Percentiles rank a stretch among this genome's conserved stretches.
Evolutionary conservation across 2,113 vertebrate species (phyloP).

Genomic region (Ardeotis arabs): DNA sequence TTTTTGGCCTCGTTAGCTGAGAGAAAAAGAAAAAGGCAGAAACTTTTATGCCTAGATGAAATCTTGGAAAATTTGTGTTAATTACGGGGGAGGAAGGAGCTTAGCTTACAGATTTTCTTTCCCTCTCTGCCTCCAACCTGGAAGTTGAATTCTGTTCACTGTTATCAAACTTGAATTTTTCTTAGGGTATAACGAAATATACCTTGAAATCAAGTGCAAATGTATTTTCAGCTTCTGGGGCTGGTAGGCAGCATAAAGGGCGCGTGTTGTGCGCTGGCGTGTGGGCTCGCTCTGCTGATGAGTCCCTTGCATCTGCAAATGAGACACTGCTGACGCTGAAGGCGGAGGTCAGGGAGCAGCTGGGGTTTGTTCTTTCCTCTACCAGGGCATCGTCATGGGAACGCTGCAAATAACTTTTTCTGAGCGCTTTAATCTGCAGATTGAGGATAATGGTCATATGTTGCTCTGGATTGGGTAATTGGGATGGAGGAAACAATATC

Average conservation of each 20-base stretch:
- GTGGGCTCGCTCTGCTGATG: neutral
- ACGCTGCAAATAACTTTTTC: neutral
- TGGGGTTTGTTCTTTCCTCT: neutral
- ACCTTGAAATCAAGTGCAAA: rapidly evolving
- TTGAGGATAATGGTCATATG: neutral
- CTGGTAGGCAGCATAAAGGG: neutral
- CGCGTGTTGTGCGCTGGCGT: rapidly evolving
- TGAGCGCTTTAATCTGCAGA: neutral
- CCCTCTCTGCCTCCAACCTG: neutral
- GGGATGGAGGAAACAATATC: neutral
- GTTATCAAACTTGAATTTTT: constrained; percentile 21
- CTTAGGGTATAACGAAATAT: constrained; percentile 3
- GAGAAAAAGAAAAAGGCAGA: neutral
- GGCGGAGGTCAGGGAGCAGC: neutral
- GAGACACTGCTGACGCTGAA: neutral
- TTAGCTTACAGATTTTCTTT: neutral
- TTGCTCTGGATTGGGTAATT: neutral
- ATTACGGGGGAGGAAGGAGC: constrained; percentile 1
- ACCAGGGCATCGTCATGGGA: neutral
- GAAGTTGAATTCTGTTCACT: constrained; percentile 15
- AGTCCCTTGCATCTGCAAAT: neutral
- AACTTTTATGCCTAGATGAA: neutral
- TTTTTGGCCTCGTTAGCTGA: neutral
- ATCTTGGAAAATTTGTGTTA: constrained; percentile 14
- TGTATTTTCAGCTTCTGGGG: neutral